Base-by-base conservation (phyloP, 1,140 invertebrate species). In the Zaprionus taronus region DNA sequence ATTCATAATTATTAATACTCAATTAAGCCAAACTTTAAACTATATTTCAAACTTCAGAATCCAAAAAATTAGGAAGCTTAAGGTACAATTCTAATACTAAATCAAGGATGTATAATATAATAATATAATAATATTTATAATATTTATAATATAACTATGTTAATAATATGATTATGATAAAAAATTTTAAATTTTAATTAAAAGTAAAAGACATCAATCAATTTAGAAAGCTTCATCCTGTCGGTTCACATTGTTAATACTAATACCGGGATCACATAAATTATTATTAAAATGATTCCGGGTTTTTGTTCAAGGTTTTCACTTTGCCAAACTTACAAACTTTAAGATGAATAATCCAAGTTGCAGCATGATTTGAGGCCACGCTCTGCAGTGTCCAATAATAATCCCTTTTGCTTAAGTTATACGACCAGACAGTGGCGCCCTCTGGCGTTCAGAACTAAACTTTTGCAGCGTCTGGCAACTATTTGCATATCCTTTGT, bases 391-490 rank as follows among this genome's bases (percentile, higher is more conserved):
- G 24, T 73, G 28, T 44, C 41, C 55, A 69, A 56, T 69, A 47
- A 78, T 64, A 53, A 65, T 56, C 64, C 58, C 24, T 15, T 20
- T 63, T 57, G 22, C 31, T 12, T 49, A 77, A 77, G 49, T 74
- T 68, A 53, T 31, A 31, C 20, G 41, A 5, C 44, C 63, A 73
- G 56, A 77, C 63, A 51, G 57, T 67, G 36, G 76, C 51, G 71
- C 64, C 60, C 76, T 69, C 60, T 53, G 71, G 70, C 53, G 64
- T 34, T 6, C 26, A 17, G 67, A 61, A 67, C 57, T 20, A 68
- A 69, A 78, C 31, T 69, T 74, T 67, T 36, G n/a, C 76, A 64
- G 28, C 58, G 71, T 78, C 76, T 69, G 71, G 58, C 41, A 78
- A 74, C 58, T 67, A 78, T 63, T 74, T 78, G 72, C 63, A 60